phyloP scores from a whole-genome alignment of 2,797 vertebrate genomes.

The Carcharodon carcharias region DNA sequence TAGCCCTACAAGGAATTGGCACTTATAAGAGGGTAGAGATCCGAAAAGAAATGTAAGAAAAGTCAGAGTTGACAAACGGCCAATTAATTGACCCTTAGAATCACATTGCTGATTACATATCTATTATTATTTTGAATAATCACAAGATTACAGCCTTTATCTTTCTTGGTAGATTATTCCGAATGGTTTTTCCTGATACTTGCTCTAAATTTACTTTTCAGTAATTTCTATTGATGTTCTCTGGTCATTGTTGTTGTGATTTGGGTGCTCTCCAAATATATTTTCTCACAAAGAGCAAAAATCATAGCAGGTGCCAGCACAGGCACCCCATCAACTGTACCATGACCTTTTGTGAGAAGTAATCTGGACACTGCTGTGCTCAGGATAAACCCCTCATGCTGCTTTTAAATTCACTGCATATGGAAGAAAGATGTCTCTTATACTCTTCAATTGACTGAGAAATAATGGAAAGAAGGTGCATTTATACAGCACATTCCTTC shows the following conservation, averaged over 20 bases:
- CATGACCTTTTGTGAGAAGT: neutral
- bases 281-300: neutral
- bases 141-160: neutral
- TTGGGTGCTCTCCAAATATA: neutral
- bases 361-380: neutral
- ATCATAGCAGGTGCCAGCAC: neutral
- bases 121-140: neutral
- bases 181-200: neutral
- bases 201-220: neutral
- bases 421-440: neutral
- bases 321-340: neutral
- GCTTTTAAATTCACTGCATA: neutral
- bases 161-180: neutral
- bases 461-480: neutral
- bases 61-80: neutral
- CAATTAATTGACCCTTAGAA: neutral
- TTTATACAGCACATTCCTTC: neutral
- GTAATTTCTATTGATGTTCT: neutral
- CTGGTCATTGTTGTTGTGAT: neutral
- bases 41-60: neutral
- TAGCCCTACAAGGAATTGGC: neutral
- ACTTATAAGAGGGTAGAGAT: neutral
- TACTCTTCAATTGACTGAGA: neutral
- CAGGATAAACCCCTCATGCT: neutral
- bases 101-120: neutral